Evolutionary conservation across 2,113 vertebrate genomes (phyloP).

Genomic region (Microcebus lehilahytsara): DNA sequence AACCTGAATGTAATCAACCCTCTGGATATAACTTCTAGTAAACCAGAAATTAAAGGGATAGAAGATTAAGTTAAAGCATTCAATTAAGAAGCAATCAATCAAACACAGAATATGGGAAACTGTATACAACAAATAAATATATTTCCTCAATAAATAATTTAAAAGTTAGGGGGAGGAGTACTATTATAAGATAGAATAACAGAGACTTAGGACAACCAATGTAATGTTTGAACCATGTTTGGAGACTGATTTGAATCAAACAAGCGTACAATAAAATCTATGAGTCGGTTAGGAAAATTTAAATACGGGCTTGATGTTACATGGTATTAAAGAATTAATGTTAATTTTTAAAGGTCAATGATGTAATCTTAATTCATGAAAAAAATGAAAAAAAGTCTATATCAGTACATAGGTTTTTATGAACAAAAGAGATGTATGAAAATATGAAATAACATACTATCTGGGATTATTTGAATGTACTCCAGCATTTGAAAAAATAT

Average conservation of each 20-base stretch:
- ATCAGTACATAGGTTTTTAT: not conserved
- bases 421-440: not conserved
- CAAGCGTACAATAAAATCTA: not conserved
- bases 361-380: not conserved
- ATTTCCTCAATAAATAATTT: not conserved
- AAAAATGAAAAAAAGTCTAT: not conserved
- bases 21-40: not conserved
- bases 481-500: not conserved
- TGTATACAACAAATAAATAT: not conserved
- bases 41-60: not conserved
- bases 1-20: not conserved
- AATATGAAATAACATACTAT: not conserved
- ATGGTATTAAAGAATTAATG: not conserved
- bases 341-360: not conserved
- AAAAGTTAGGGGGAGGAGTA: not conserved
- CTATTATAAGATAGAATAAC: not conserved
- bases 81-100: not conserved
- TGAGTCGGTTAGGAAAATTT: not conserved
- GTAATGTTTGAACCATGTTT: not conserved
- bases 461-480: not conserved
- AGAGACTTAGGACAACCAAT: not conserved
- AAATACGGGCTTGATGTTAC: not conserved
- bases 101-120: not conserved
- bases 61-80: not conserved
- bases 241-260: not conserved